Evolutionary conservation across 1,140 invertebrate genomes (phyloP).

Genomic region (Atta colombica): DNA sequence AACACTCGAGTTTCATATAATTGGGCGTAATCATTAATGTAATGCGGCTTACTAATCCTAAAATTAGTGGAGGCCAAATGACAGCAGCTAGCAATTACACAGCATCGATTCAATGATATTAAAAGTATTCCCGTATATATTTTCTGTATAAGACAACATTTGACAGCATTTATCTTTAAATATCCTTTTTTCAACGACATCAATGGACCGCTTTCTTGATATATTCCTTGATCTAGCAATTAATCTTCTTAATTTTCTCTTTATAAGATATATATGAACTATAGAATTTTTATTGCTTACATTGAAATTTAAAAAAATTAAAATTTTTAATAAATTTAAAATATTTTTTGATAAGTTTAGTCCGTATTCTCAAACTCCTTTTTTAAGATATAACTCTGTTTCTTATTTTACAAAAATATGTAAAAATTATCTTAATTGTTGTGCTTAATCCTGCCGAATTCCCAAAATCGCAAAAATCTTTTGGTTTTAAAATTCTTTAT

Average conservation of each 20-base stretch:
- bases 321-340: not conserved
- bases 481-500: not conserved
- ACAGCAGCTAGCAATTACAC: constrained; percentile 45
- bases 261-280: not conserved
- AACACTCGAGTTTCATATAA: constrained; percentile 35
- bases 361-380: not conserved
- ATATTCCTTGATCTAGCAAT: not conserved
- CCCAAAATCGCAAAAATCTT: not conserved
- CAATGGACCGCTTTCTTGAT: not conserved
- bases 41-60: constrained; percentile 31
- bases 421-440: not conserved
- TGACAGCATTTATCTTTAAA: not conserved
- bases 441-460: not conserved
- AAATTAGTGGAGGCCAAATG: constrained; percentile 52
- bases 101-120: constrained; percentile 38
- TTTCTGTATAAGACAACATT: not conserved
- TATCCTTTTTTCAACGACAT: not conserved
- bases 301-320: not conserved
- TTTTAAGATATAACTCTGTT: not conserved
- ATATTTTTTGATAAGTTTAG: not conserved
- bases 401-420: not conserved
- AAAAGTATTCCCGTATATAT: constrained; percentile 3
- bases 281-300: not conserved
- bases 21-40: constrained; percentile 46
- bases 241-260: not conserved